Percentiles rank a stretch among this genome's conserved stretches.
Conservation (phyloP, 2,888 invertebrate species). For the Taenaris catops region DNA sequence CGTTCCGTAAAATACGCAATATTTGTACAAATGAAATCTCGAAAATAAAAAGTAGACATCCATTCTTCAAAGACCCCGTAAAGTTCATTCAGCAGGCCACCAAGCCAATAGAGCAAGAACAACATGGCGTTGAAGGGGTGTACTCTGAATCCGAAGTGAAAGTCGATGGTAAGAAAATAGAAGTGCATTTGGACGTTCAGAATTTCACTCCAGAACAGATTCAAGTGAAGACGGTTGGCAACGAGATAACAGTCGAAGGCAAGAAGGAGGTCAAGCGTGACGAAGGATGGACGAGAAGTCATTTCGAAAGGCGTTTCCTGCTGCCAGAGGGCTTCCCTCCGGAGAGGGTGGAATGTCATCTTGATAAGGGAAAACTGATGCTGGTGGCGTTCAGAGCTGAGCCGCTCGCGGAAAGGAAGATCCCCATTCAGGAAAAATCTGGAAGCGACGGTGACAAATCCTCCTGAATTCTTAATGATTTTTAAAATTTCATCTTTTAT, state of each 20-base stretch:
- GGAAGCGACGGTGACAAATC: slow-evolving; percentile 17
- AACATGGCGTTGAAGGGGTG: slow-evolving; percentile 64
- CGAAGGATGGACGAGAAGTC: slow-evolving; percentile 86
- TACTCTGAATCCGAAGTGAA: slow-evolving; percentile 78
- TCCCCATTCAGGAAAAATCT: slow-evolving; percentile 55
- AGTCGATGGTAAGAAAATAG: slow-evolving; percentile 83
- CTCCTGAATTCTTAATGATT: no score
- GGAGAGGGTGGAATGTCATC: slow-evolving; percentile 84
- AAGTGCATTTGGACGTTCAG: slow-evolving; percentile 87
- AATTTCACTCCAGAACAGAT: slow-evolving; percentile 90
- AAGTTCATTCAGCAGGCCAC: slow-evolving; percentile 48
- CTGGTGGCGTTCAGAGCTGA: slow-evolving; percentile 81
- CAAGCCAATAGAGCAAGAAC: slow-evolving; percentile 40
- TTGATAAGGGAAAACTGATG: slow-evolving; percentile 87
- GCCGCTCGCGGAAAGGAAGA: slow-evolving; percentile 48
- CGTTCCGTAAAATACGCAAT: no score
- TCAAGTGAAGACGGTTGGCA: slow-evolving; percentile 87
- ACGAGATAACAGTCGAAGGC: slow-evolving; percentile 86
- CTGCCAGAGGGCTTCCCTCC: slow-evolving; percentile 88
- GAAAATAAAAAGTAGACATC: no score
- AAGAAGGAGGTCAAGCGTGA: slow-evolving; percentile 88
- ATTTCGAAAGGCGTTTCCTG: slow-evolving; percentile 87
- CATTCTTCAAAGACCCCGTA: slow-evolving; percentile 60
- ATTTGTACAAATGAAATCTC: no score
- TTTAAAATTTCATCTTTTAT: no score